Percentiles rank a stretch among this genome's conserved stretches.
These are phyloP conservation scores for Parotocinclus haroldoi DNA, from an alignment of 2,797 vertebrate species.

Conservation along the genomic window DNA sequence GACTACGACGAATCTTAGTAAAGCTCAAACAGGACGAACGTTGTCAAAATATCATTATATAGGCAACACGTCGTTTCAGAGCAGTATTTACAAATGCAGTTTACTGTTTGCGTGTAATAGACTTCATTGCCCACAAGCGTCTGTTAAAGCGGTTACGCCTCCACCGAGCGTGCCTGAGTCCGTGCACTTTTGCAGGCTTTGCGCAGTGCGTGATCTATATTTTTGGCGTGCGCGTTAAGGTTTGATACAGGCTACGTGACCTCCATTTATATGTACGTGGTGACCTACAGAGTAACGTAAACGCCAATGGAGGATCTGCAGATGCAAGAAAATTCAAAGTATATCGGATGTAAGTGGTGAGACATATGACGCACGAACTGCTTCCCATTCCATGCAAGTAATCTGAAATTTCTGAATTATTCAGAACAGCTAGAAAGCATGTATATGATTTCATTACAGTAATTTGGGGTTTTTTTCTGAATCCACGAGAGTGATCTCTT, in stretches of 20 bases:
- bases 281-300: background rate
- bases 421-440: too few species aligned
- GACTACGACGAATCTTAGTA: background rate
- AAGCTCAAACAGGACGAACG: background rate
- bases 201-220: constrained; percentile 25
- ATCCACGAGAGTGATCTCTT: too few species aligned
- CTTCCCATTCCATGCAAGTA: constrained; percentile 18
- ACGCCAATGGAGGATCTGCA: constrained; percentile 25
- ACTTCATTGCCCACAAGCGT: constrained; percentile 27
- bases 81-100: background rate
- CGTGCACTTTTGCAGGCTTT: constrained; percentile 22
- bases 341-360: constrained; percentile 43
- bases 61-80: background rate
- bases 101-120: background rate
- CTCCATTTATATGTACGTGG: background rate
- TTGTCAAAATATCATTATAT: too few species aligned
- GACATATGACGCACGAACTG: constrained; percentile 19
- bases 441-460: too few species aligned
- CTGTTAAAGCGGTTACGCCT: constrained; percentile 16
- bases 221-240: background rate
- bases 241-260: constrained; percentile 2
- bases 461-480: too few species aligned
- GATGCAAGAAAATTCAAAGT: constrained; percentile 21
- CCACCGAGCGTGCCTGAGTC: background rate
- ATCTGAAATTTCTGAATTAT: background rate